Base-by-base conservation (phyloP, 2,797 vertebrate species). In the Catharus ustulatus region DNA sequence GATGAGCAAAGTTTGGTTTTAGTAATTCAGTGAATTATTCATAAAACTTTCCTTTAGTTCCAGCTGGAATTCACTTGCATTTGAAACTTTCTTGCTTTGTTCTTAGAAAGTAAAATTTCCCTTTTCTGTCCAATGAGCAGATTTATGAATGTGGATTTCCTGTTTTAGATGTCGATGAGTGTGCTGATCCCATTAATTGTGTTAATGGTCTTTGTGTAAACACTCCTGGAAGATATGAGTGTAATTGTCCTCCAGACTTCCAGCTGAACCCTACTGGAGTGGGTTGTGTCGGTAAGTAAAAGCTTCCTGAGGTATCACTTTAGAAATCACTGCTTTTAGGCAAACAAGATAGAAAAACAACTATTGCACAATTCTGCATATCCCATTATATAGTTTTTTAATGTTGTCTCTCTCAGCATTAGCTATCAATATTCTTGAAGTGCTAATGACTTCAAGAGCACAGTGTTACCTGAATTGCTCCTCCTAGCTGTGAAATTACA, bases 141-240 rank as follows among this genome's bases (percentile, higher is more conserved):
- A 77, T 90, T 90, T 89, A 51, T 36, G 45, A 77, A 30, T 55
- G 15, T 72, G 40, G 57, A 18, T 83, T 94, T 84, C 62, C 57
- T 87, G 3, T 92, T 94, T 58, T 91, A 98, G 98, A 99, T 96
- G 98, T 98, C 0, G 98, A 99, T 86, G 98, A 99, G 83, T 98
- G 98, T 93, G 97, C 98, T 2, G 98, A 98, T 95, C 98, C 98
- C 58, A 98, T 98, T 78, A 98, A 98, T 84, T 98, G 98, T 94
- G 98, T 98, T 52, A 98, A 98, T 68, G 98, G 98, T 81, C 97
- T 98, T 5, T 98, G 98, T 96, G 97, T 98, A 92, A 99, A 98
- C 93, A 98, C 98, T 9, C 98, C 98, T 10, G 98, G 98, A 81
- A 98, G 98, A 78, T 98, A 98, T 9, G 98, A 98, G 46, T 98